Evolutionary conservation across 53 echinoderm and acorn worm species (phyloP).

Genomic region (Apostichopus leukothele): DNA sequence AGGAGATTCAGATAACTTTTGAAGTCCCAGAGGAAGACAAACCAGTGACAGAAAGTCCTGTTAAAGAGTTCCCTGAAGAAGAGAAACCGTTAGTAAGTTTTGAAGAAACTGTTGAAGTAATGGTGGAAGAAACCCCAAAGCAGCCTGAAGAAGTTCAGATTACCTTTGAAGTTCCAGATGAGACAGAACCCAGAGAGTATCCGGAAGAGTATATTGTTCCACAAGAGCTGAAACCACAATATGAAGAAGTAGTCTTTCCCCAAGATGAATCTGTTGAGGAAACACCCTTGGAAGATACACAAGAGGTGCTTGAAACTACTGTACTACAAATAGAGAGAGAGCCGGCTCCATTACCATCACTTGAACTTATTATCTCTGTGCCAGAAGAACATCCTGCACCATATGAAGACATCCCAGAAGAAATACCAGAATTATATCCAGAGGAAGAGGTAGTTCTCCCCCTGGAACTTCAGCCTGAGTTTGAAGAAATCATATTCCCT

Average conservation of each 20-base stretch:
- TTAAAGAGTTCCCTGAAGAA: neutral
- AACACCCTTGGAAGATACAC: neutral
- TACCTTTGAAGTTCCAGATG: slow-evolving; percentile 37
- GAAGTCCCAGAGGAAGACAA: slow-evolving; percentile 21
- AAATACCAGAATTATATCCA: slow-evolving; percentile 17
- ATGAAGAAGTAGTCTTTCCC: slow-evolving; percentile 56
- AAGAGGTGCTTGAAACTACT: slow-evolving; percentile 14
- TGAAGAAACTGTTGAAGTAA: slow-evolving; percentile 1
- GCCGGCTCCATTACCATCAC: slow-evolving; percentile 19
- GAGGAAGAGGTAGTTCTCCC: slow-evolving; percentile 12
- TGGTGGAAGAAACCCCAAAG: slow-evolving; percentile 18
- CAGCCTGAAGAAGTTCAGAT: neutral
- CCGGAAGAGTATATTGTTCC: neutral
- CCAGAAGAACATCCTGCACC: slow-evolving; percentile 39
- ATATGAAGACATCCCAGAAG: slow-evolving; percentile 32
- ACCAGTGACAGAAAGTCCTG: slow-evolving; percentile 38
- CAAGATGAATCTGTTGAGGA: slow-evolving; percentile 6
- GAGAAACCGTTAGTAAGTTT: neutral
- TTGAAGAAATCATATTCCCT: slow-evolving; percentile 58
- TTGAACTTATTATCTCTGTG: slow-evolving; percentile 31
- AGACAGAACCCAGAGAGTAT: slow-evolving; percentile 24
- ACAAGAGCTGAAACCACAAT: slow-evolving; percentile 37
- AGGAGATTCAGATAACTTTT: slow-evolving; percentile 39
- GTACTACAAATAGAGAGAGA: slow-evolving; percentile 19
- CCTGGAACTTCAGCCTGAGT: slow-evolving; percentile 47